A percentile compares a stretch with the other conserved stretches of the same genome.
Conservation (phyloP, 2,888 invertebrate species). For the Apoda limacodes region DNA sequence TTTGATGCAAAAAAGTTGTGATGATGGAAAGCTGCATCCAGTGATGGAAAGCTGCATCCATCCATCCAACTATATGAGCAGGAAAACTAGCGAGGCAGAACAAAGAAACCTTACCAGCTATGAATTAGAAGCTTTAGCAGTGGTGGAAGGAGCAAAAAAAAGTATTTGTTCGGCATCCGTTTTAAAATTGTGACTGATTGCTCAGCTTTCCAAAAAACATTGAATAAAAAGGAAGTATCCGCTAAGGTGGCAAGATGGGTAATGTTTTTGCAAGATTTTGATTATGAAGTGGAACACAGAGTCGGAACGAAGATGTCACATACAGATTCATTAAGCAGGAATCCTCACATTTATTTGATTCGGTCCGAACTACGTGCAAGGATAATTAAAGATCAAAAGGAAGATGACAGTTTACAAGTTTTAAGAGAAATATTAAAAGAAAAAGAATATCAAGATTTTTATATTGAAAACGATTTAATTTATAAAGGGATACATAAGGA, state of each 20-base stretch:
- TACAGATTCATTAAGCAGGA: slow-evolving; percentile 14
- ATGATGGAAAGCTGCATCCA: slow-evolving; percentile 3
- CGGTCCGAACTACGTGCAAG: too few species aligned
- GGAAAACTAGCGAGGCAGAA: too few species aligned
- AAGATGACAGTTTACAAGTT: too few species aligned
- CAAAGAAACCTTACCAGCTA: too few species aligned
- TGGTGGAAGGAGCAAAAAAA: slow-evolving; percentile 13
- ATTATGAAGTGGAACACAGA: too few species aligned
- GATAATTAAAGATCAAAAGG: slow-evolving; percentile 10
- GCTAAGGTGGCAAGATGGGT: slow-evolving; percentile 14
- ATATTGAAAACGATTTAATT: too few species aligned
- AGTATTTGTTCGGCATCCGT: slow-evolving; percentile 10
- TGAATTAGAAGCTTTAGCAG: slow-evolving; percentile 13
- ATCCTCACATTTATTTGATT: slow-evolving; percentile 3
- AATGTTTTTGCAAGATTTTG: too few species aligned
- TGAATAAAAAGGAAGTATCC: slow-evolving; percentile 12
- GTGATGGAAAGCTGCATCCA: not conserved
- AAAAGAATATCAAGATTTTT: slow-evolving; percentile 12
- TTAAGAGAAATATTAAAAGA: slow-evolving; percentile 4
- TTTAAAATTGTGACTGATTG: too few species aligned
- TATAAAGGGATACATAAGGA: slow-evolving; percentile 10
- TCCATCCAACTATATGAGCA: slow-evolving; percentile 11
- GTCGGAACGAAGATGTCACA: too few species aligned
- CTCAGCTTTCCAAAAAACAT: slow-evolving; percentile 12
- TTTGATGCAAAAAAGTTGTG: not conserved